Base-by-base conservation (phyloP, 2,888 invertebrate species). In the Rutpela maculata region DNA sequence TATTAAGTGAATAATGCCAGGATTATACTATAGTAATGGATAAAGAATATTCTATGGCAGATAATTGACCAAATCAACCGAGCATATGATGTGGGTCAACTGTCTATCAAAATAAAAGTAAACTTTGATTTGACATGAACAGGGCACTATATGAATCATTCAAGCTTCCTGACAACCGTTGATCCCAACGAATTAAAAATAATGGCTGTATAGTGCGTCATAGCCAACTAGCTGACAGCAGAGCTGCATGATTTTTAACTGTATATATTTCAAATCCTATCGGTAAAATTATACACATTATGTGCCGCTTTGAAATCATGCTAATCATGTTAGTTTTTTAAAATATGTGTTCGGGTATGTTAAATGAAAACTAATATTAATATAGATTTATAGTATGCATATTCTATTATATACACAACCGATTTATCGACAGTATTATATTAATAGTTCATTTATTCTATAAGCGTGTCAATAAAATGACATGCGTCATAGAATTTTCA, bases 101-200 rank as follows among this genome's bases (percentile, higher is more conserved):
- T 35, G 43, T 15, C 43, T 43, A 43, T 60, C 15, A 19, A 1
- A 15, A 22, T 60, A 26, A 60, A 19, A 6, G 22, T 26, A 26
- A 15, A 26, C 38, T 63, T 35, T 63, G 17, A 35, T 63, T 11
- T 5, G 11, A 17, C 2, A n/a, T 31, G 26, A 31, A 18, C 18
- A 35, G n/a, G 35, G 35, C 63, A 31, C 26, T 18, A 35, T 31
- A 35, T 60, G 15, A 60, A 19, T 60, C 60, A 60, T 26, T 60
- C 15, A 60, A 60, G 10, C 1, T 10, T 11, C 63, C 63, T 62
- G 63, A 38, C 63, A 63, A 38, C 0, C 63, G 63, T n/a, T 63
- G 38, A 63, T 18, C n/a, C 11, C 18, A 35, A 35, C 38, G 38
- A 31, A 35, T 63, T 38, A 63, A 63, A 63, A 35, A 63, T 63